These are phyloP conservation scores for Beris morrisii DNA, from an alignment of 2,888 invertebrate genomes.

Conservation along the genomic window DNA sequence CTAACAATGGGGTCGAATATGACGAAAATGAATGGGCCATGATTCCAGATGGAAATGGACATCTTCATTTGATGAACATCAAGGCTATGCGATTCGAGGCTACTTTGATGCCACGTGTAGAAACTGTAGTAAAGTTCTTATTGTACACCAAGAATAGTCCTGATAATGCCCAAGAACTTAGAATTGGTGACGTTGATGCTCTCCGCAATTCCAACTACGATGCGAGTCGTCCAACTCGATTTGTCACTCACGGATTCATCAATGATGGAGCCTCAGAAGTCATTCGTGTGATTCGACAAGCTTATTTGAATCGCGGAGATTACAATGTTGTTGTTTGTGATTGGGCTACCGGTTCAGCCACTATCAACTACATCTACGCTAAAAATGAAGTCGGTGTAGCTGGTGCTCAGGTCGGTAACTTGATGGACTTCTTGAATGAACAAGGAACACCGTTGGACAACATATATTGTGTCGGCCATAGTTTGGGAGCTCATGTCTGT, in stretches of 20 bases:
- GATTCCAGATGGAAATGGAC: slow-evolving; percentile 23
- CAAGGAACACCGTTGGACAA: slow-evolving; percentile 56
- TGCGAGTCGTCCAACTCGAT: slow-evolving; percentile 40
- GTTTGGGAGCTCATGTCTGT: slow-evolving; percentile 63
- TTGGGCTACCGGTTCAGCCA: slow-evolving; percentile 63
- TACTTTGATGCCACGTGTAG: background rate
- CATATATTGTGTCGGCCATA: slow-evolving; percentile 61
- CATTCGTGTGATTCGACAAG: slow-evolving; percentile 48
- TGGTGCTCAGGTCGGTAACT: slow-evolving; percentile 45
- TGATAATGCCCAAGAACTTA: slow-evolving; percentile 14
- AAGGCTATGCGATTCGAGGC: background rate
- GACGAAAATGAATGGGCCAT: slow-evolving; percentile 25
- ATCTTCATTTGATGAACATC: slow-evolving; percentile 15
- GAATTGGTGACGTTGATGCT: background rate
- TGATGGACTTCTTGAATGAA: slow-evolving; percentile 55
- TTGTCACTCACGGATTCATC: slow-evolving; percentile 63
- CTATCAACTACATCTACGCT: slow-evolving; percentile 60
- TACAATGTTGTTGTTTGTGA: slow-evolving; percentile 65
- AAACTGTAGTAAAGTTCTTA: slow-evolving; percentile 19
- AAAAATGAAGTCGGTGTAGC: slow-evolving; percentile 52
- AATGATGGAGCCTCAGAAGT: slow-evolving; percentile 59
- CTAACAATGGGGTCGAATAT: background rate
- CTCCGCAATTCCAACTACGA: slow-evolving; percentile 16
- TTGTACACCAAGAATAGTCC: slow-evolving; percentile 16
- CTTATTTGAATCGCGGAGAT: slow-evolving; percentile 61